Evolutionary conservation across 2,888 invertebrate genomes (phyloP), one percentile per base, ranked within the genome.

Genomic region (Calliphora vomitoria): DNA sequence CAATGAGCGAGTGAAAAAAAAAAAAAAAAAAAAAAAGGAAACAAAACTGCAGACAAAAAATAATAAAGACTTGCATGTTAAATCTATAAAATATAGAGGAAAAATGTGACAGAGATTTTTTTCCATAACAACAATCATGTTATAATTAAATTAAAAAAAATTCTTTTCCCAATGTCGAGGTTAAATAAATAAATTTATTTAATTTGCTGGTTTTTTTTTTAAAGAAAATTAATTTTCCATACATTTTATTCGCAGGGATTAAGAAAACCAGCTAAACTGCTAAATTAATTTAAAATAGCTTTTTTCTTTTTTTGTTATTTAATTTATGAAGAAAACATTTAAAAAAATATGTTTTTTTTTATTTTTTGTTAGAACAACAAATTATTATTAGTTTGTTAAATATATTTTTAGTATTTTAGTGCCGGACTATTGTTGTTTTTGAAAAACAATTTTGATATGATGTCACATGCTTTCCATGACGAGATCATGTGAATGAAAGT

Each of bases 41-140:
- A 55, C 8, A 74, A 62, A 72, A 15, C 25, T 47, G 41, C 87
- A 87, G 87, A 87, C 87, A 82, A 85, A 87, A 83, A 82, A 74
- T 82, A 79, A 87, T 87, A 87, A 85, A 87, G 85, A 85, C 75
- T 85, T 87, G 25, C 3, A 10, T 44, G 4, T 13, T 13, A 44
- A 76, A 79, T 82, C 8, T 25, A 66, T 72, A 81, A 87, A 82
- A 81, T 68, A 50, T 41, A 53, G 13, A 64, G 35, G 10, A 8
- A 41, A 72, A 53, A 38, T 55, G 60, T 69, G 53, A 58, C 58
- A 60, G 53, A 75, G 60, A 50, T 38, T 75, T 58, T 64, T 50
- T 53, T 53, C 1, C 13, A 25, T 25, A 20, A 20, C 3, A 44
- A 60, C 74, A 41, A 41, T 18, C 0, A 41, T 72, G 53, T 71